Evolutionary conservation across 2,797 vertebrate species (phyloP).

Genomic region (Siniperca obscura): DNA sequence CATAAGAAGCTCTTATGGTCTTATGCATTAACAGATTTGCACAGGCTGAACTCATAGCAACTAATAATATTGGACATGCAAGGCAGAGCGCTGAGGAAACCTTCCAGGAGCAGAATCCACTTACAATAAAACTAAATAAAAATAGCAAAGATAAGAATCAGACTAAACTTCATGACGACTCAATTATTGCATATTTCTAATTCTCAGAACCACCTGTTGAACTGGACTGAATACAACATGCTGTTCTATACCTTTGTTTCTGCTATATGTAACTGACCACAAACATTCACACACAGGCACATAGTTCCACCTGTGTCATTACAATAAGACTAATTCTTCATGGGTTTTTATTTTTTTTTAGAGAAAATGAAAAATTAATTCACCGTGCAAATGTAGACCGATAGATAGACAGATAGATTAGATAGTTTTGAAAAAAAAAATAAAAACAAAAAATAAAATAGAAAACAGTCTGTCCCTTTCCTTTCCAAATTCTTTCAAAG

Average conservation of each 20-base stretch:
- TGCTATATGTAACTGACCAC: neutral
- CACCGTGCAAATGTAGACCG: neutral
- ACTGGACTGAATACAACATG: conserved; percentile 50
- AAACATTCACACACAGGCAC: neutral
- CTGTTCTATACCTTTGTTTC: conserved; percentile 31
- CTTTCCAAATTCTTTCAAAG: neutral
- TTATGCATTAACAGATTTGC: conserved; percentile 98
- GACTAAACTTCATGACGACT: conserved; percentile 77
- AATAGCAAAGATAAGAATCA: conserved; percentile 80
- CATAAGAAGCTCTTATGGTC: conserved; percentile 95
- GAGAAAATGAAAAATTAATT: neutral
- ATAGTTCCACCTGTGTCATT: neutral
- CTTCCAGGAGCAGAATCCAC: conserved; percentile 89
- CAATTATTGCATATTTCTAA: conserved; percentile 72
- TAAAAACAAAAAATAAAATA: too few relatives aligned
- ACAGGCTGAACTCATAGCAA: conserved; percentile 91
- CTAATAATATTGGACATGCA: conserved; percentile 93
- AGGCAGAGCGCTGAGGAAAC: conserved; percentile 87
- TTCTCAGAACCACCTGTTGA: conserved; percentile 77
- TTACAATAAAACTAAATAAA: conserved; percentile 91
- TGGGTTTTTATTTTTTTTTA: neutral
- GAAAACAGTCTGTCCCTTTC: neutral
- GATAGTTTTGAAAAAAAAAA: neutral
- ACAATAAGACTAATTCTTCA: neutral
- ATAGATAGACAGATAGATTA: neutral